A percentile compares a stretch with the other conserved stretches of the same genome.
phyloP scores from a whole-genome alignment of 2,113 vertebrate genomes.

The Coryphaenoides rupestris region DNA sequence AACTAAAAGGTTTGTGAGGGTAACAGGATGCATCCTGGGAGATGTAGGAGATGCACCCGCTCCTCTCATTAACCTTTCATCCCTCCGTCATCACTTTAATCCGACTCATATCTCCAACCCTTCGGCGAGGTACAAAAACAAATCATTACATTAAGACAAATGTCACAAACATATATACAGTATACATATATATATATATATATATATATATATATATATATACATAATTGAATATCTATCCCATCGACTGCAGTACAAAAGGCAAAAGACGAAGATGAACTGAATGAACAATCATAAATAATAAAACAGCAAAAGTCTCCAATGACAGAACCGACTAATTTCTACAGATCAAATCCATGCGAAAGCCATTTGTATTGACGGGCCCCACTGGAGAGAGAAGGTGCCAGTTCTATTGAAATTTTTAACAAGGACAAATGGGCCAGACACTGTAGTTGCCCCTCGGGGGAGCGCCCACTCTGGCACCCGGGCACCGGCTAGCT shows the following conservation, averaged over 20 bases:
- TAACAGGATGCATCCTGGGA: slow-evolving; percentile 9
- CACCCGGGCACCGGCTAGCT: slow-evolving; percentile 8
- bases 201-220: no score
- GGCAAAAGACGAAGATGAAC: slow-evolving; percentile 1
- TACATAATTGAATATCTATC: no score
- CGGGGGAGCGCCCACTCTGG: slow-evolving; percentile 32
- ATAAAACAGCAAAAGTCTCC: slow-evolving; percentile 29
- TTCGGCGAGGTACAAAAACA: not conserved
- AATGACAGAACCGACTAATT: slow-evolving; percentile 18
- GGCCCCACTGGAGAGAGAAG: slow-evolving; percentile 39
- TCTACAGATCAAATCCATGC: slow-evolving; percentile 25
- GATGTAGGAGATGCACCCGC: slow-evolving; percentile 15
- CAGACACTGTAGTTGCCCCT: slow-evolving; percentile 31
- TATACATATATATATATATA: no score
- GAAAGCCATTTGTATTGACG: slow-evolving; percentile 54
- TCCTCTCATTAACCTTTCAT: slow-evolving; percentile 49
- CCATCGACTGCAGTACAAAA: not conserved
- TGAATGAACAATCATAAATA: slow-evolving; percentile 32
- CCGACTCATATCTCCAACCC: slow-evolving; percentile 8
- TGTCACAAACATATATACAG: no score
- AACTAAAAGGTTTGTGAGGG: slow-evolving; percentile 25
- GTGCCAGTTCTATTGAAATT: slow-evolving; percentile 54
- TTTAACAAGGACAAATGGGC: slow-evolving; percentile 64
- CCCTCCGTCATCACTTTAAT: slow-evolving; percentile 19
- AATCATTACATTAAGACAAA: no score